Base-by-base conservation (phyloP, 2,888 invertebrate genomes). In the Trachelus iudaicus region DNA sequence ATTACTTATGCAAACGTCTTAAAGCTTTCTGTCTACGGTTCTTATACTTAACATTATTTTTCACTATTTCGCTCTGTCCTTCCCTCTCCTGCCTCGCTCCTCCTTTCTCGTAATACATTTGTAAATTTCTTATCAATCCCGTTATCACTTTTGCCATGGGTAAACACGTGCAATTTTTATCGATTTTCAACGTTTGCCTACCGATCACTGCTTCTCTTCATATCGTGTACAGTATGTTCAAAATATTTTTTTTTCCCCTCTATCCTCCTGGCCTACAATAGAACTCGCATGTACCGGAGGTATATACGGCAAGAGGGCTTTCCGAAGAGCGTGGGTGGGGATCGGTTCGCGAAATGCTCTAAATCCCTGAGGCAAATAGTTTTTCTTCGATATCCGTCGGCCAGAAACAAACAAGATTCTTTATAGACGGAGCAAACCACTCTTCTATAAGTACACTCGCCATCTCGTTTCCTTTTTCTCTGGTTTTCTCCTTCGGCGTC, bases 361-460 rank as follows among this genome's bases (percentile, higher is more conserved):
- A 87, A 88, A 89, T 89, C 87, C 85, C 83, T 81, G 83, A 85
- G 85, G 88, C 86, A 88, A 90, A 89, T 89, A 89, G 88, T 88
- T 89, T 88, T 88, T 87, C 86, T 86, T 87, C 85, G 87, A 88
- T 88, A 88, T 87, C 87, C 85, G 84, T 86, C 87, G 87, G 87
- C 86, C 86, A 87, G 89, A 89, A 89, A 89, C 89, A 89, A 90
- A 90, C 90, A 89, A 88, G 88, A 88, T 90, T 89, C 89, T 89
- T 90, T 90, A 90, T 89, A 89, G 88, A 88, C 85, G 87, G 81
- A 85, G 85, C 85, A 86, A 89, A 88, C 86, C 88, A 89, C 88
- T 89, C 86, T 87, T 85, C 86, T 82, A 87, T 87, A 89, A 90
- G 87, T 89, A 89, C 88, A 86, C 85, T 80, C 79, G 80, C 80